phyloP scores from a whole-genome alignment of 2,113 vertebrate species.

The Alligator mississippiensis region DNA sequence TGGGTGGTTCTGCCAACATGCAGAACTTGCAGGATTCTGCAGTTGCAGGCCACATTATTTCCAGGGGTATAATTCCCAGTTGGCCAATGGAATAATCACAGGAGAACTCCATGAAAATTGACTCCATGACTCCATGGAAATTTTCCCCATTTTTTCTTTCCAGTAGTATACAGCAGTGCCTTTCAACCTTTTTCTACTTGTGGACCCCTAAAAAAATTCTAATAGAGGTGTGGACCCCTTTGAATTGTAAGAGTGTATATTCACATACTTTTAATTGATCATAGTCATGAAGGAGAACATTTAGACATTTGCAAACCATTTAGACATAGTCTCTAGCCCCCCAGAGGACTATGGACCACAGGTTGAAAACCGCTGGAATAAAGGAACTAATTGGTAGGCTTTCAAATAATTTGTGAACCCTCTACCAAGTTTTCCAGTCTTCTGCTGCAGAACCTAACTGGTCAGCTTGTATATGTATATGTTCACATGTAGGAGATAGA shows the following conservation, averaged over 20 bases:
- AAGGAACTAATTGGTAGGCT: not conserved
- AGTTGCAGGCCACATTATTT: not conserved
- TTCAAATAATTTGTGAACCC: not conserved
- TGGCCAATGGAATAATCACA: not conserved
- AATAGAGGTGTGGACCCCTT: too few species aligned
- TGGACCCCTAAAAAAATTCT: too few species aligned
- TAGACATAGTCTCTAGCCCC: too few species aligned
- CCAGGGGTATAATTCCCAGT: not conserved
- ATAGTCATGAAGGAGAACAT: too few species aligned
- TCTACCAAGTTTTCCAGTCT: not conserved
- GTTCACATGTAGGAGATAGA: not conserved
- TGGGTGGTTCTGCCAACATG: not conserved
- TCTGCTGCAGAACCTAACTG: not conserved
- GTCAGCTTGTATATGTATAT: not conserved
- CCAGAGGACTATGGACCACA: too few species aligned
- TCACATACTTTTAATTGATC: too few species aligned
- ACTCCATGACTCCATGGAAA: not conserved
- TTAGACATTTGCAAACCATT: too few species aligned
- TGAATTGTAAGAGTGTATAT: too few species aligned
- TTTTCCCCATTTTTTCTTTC: not conserved
- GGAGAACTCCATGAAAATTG: not conserved
- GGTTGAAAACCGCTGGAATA: too few species aligned
- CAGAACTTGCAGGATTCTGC: not conserved
- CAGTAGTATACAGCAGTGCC: not conserved
- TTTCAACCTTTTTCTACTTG: too few species aligned